These are phyloP conservation scores for Heterohyrax brucei DNA, from an alignment of 2,797 vertebrate genomes.

Conservation along the genomic window DNA sequence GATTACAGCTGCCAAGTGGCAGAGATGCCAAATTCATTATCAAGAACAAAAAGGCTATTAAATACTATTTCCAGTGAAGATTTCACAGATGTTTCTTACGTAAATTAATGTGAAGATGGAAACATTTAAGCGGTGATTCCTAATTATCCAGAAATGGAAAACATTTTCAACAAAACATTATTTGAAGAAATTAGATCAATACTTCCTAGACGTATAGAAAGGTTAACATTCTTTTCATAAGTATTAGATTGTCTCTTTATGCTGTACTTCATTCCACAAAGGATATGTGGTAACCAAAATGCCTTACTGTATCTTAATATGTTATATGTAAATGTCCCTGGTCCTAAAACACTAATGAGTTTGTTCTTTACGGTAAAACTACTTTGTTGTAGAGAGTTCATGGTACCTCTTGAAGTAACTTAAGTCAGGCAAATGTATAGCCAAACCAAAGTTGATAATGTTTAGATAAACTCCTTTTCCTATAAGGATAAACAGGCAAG, in stretches of 20 bases:
- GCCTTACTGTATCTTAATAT: not conserved
- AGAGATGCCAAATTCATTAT: not conserved
- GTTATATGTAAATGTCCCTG: not conserved
- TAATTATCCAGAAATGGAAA: not conserved
- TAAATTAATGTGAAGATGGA: conserved; percentile 1
- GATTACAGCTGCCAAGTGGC: not conserved
- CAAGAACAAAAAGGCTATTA: not conserved
- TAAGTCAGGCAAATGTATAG: not conserved
- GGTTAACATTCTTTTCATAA: not conserved
- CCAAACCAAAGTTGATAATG: not conserved
- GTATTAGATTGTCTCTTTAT: not conserved
- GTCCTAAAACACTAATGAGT: not conserved
- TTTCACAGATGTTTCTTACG: not conserved
- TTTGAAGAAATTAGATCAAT: not conserved
- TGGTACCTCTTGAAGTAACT: not conserved
- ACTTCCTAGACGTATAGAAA: not conserved
- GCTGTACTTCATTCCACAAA: conserved; percentile 4
- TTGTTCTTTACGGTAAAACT: not conserved
- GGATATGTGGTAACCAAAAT: not conserved
- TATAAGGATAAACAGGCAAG: not conserved
- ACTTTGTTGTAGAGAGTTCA: not conserved
- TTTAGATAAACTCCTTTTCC: not conserved
- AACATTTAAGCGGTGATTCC: not conserved
- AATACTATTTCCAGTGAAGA: not conserved
- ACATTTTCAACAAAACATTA: not conserved